phyloP scores from a whole-genome alignment of 2,888 invertebrate species.

The Platycheirus rosarum region DNA sequence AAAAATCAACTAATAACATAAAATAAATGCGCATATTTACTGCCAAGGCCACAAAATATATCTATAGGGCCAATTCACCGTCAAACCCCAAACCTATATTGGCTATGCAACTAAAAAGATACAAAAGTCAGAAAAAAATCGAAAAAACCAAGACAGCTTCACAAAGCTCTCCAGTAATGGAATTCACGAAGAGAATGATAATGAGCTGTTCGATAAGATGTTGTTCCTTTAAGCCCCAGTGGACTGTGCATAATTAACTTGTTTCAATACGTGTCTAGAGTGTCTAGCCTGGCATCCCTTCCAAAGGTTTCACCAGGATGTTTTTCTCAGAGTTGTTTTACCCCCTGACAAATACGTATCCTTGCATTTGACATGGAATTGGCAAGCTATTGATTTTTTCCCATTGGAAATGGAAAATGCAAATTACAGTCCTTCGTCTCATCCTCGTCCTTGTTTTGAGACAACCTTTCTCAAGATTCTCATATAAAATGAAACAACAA shows the following conservation, averaged over 20 bases:
- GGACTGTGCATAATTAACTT: slow-evolving; percentile 60
- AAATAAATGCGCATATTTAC: slow-evolving; percentile 50
- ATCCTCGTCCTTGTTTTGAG: slow-evolving; percentile 21
- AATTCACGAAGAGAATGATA: slow-evolving; percentile 60
- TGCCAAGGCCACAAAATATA: slow-evolving; percentile 2
- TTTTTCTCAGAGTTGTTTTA: slow-evolving; percentile 36
- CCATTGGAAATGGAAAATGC: slow-evolving; percentile 38
- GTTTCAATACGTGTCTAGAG: slow-evolving; percentile 41
- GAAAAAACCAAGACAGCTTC: slow-evolving; percentile 17
- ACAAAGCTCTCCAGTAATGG: slow-evolving; percentile 52
- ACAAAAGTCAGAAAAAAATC: not conserved
- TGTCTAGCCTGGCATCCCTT: slow-evolving; percentile 3
- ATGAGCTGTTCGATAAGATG: slow-evolving; percentile 47
- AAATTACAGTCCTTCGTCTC: not conserved
- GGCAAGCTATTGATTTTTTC: slow-evolving; percentile 32
- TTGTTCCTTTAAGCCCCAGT: slow-evolving; percentile 33
- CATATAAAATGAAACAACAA: slow-evolving; percentile 14
- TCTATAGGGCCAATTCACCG: not conserved
- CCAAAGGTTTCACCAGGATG: slow-evolving; percentile 13
- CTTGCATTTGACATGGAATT: slow-evolving; percentile 44
- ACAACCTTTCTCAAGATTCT: slow-evolving; percentile 15
- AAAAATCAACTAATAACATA: slow-evolving; percentile 3
- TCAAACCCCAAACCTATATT: not conserved
- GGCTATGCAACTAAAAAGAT: not conserved
- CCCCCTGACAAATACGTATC: slow-evolving; percentile 22